Percentiles rank a stretch among this genome's conserved stretches.
phyloP scores from a whole-genome alignment of 2,797 vertebrate species.

The Rousettus madagascariensis region DNA sequence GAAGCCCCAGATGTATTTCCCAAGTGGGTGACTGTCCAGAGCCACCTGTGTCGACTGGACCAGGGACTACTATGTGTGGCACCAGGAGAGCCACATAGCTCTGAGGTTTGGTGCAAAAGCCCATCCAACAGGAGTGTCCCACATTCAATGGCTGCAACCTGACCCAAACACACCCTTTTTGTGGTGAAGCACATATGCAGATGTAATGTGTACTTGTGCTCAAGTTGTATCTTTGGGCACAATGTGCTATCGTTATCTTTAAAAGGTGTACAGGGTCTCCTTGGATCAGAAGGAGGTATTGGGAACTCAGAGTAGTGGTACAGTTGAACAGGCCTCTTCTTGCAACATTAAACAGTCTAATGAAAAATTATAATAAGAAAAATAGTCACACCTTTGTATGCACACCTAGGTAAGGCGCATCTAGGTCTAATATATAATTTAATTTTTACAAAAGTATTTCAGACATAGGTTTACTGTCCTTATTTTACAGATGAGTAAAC shows the following conservation, averaged over 20 bases:
- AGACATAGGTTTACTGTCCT: not conserved
- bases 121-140: not conserved
- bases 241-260: not conserved
- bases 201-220: not conserved
- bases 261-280: not conserved
- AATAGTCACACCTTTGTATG: not conserved
- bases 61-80: not conserved
- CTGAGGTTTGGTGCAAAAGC: not conserved
- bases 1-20: not conserved
- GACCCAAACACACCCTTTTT: not conserved
- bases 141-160: not conserved
- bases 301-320: not conserved
- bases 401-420: not conserved
- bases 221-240: not conserved
- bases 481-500: not conserved
- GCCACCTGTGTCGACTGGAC: not conserved
- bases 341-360: not conserved
- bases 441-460: not conserved
- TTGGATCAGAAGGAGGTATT: not conserved
- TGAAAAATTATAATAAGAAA: not conserved
- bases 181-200: not conserved
- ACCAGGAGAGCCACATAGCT: not conserved
- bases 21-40: not conserved
- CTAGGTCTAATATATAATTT: not conserved
- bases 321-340: not conserved